Evolutionary conservation across 2,113 vertebrate genomes (phyloP), one percentile per base, ranked within the genome.

Genomic region (Petromus typicus): DNA sequence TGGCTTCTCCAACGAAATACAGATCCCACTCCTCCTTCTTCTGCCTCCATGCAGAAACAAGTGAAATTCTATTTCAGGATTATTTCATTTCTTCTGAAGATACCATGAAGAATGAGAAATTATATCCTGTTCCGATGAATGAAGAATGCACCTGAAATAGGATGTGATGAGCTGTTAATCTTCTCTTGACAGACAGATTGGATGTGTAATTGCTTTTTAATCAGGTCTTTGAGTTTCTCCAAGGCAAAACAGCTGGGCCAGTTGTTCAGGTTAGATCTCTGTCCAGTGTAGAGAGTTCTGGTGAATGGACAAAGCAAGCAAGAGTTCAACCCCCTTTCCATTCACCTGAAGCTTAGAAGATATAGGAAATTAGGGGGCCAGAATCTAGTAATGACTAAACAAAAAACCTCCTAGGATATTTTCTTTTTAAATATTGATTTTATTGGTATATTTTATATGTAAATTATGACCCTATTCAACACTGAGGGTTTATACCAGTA

Each of bases 81-180:
- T n/a, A 45, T 9, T 64, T 89, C 86, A 37, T 86, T 90, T 32
- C 48, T 32, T 54, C 43, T 54, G 43, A 63, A 83, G 76, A 64
- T 34, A 75, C 79, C 86, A 93, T 16, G 30, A 18, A 67, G 54
- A 11, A 17, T 86, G 80, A 82, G 67, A 82, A 90, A 90, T 86
- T 40, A 61, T 34, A 67, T 78, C 73, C 75, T 83, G n/a, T 63
- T 56, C 67, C 66, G 73, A 92, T 61, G 51, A 51, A 61, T 64
- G 25, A 96, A 86, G 92, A 86, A 96, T 78, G 48, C 69, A 90
- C 75, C 86, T 90, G 86, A 66, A 80, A 23, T 69, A 40, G 51
- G 75, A 56, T 48, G 51, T 5, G 54, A 37, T 37, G 67, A 12
- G 57, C 43, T 89, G 71, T 85, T 76, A 27, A 75, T 86, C 59